Conservation (phyloP, 2,888 invertebrate genomes). For the Amitus sp. region DNA sequence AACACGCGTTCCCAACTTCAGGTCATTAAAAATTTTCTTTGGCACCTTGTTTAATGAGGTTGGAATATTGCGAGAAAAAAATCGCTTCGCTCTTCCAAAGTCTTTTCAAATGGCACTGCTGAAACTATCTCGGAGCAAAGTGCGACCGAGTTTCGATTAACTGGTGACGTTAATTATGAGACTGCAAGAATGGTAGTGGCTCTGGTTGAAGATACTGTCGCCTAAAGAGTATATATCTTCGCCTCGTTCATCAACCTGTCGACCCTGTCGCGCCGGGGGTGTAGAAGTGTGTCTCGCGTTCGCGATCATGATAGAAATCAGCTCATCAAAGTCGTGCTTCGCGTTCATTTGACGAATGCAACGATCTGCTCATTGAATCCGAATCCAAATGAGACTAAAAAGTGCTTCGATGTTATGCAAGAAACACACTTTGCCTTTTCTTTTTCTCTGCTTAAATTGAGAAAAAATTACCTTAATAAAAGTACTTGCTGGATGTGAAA, state of each 20-base stretch:
- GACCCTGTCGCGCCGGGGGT: neutral
- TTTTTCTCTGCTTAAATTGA: neutral
- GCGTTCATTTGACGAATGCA: neutral
- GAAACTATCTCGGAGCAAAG: neutral
- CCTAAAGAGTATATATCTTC: neutral
- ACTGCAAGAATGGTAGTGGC: neutral
- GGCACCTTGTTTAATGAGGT: too few relatives aligned
- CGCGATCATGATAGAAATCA: neutral
- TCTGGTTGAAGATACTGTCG: constrained; percentile 5
- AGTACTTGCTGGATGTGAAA: too few relatives aligned
- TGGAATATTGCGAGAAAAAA: too few relatives aligned
- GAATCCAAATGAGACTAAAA: neutral
- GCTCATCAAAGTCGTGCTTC: constrained; percentile 1
- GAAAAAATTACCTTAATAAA: too few relatives aligned
- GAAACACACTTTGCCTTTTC: too few relatives aligned
- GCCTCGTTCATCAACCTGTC: constrained; percentile 9
- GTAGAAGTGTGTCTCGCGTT: constrained; percentile 1
- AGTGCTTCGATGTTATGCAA: too few relatives aligned
- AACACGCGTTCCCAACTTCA: too few relatives aligned
- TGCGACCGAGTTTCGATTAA: neutral
- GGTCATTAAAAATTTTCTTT: too few relatives aligned
- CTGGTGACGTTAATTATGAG: constrained; percentile 1
- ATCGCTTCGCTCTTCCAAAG: too few relatives aligned
- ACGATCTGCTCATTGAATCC: neutral
- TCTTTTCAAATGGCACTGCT: too few relatives aligned